Evolutionary conservation across 2,888 invertebrate genomes (phyloP).

Genomic region (Drosophila niveifrons): DNA sequence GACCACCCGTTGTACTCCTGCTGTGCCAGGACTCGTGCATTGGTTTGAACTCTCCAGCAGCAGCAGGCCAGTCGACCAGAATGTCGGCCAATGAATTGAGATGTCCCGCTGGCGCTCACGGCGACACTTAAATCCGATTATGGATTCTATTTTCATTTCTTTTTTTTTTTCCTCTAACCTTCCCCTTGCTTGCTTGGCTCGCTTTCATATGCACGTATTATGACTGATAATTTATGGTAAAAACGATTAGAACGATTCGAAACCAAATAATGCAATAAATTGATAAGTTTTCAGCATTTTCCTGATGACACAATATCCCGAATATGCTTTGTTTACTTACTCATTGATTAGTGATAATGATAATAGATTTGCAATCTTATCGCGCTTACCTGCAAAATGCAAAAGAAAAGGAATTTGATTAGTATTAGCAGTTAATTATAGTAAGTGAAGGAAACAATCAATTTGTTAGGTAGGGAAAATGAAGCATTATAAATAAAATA

Average conservation of each 20-base stretch:
- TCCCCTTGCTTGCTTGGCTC: conserved; percentile 30
- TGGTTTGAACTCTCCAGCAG: conserved; percentile 42
- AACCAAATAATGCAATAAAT: conserved; percentile 36
- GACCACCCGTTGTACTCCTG: conserved; percentile 74
- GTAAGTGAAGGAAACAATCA: not conserved
- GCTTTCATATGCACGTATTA: conserved; percentile 46
- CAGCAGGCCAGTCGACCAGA: conserved; percentile 17
- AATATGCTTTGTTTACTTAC: conserved; percentile 18
- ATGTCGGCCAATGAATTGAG: conserved; percentile 56
- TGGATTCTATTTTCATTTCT: conserved; percentile 40
- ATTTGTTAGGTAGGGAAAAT: not conserved
- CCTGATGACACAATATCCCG: not conserved
- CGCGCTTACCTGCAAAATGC: conserved; percentile 52
- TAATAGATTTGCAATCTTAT: conserved; percentile 49
- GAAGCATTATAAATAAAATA: not conserved
- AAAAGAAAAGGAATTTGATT: conserved; percentile 17
- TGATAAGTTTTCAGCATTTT: conserved; percentile 32
- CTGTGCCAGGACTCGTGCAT: conserved; percentile 68
- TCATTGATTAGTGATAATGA: conserved; percentile 13
- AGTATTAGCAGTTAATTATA: not conserved
- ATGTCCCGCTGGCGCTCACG: conserved; percentile 73
- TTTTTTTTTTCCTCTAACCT: conserved; percentile 12
- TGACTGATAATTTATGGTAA: conserved; percentile 67
- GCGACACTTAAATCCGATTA: conserved; percentile 72
- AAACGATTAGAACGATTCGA: conserved; percentile 58